A percentile compares a stretch with the other conserved stretches of the same genome.
Evolutionary conservation across 2,888 invertebrate species (phyloP).

Genomic region (Junonia oenone): DNA sequence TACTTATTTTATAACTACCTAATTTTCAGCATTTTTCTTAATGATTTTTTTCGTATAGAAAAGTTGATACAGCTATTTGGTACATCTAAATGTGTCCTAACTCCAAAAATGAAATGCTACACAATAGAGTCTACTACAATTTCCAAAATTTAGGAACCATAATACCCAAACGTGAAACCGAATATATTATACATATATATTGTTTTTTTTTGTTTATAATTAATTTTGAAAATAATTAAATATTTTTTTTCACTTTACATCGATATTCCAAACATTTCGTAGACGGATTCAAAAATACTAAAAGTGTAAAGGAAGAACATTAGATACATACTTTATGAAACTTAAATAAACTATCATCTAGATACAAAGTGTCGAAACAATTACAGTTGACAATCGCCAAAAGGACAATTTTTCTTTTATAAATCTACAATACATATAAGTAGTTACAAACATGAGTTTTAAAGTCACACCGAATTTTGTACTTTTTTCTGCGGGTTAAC

Average conservation of each 20-base stretch:
- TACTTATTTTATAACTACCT: constrained; percentile 73
- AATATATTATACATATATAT: constrained; percentile 67
- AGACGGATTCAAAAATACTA: constrained; percentile 75
- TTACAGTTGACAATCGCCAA: constrained; percentile 58
- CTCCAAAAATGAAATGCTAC: constrained; percentile 75
- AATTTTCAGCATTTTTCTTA: constrained; percentile 69
- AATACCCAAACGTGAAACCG: constrained; percentile 78
- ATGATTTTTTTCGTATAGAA: constrained; percentile 72
- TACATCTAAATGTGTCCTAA: constrained; percentile 75
- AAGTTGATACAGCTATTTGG: constrained; percentile 78
- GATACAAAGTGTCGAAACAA: constrained; percentile 61
- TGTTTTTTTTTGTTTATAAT: constrained; percentile 56
- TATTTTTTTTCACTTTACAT: constrained; percentile 61
- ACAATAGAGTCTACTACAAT: constrained; percentile 79
- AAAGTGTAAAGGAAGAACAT: constrained; percentile 63
- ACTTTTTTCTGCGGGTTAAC: constrained; percentile 70
- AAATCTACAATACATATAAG: constrained; percentile 59
- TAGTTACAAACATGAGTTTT: constrained; percentile 68
- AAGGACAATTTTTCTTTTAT: constrained; percentile 50
- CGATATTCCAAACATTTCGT: constrained; percentile 70
- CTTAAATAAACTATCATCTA: constrained; percentile 70
- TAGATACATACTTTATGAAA: constrained; percentile 58
- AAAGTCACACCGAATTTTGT: constrained; percentile 78
- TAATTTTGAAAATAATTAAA: constrained; percentile 77
- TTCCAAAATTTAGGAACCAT: constrained; percentile 80